Evolutionary conservation across 1,140 invertebrate species (phyloP), one percentile per base, ranked within the genome.

Genomic region (Helicoverpa armigera): DNA sequence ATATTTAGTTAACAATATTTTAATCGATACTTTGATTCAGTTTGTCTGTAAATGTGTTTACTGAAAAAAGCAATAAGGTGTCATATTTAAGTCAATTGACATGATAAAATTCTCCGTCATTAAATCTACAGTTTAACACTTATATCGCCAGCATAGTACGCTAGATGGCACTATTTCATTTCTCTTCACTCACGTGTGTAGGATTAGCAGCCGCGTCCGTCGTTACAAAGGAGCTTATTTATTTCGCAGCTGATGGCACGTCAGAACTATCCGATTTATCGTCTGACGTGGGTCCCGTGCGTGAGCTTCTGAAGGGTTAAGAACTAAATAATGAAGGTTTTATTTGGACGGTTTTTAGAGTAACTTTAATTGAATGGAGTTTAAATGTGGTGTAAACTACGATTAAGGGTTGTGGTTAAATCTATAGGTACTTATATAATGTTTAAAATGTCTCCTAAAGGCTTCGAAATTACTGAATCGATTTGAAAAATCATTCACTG

Each of bases 191-290:
- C 54, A 70, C 58, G 54, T 61, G 35, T 61, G 48, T 50, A n/a
- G 35, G 73, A 75, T 75, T 75, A 75, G 61, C 35, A 5, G 35
- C 35, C 35, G 9, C 16, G 18, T 14, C 58, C 73, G 73, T 75
- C 72, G 35, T 61, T 50, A 75, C 73, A 75, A 75, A 75, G 73
- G 43, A 50, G 73, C 73, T 75, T 75, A 75, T 61, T 60, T 61
- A 43, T 56, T 75, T 23, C 73, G 7, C 56, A 43, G 35, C 48
- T 75, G 73, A 75, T 18, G 69, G 58, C 54, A 61, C 43, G 73
- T 75, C 73, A 75, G 53, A 75, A 75, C 73, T 75, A 75, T 75
- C 31, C 73, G 56, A 75, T 75, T 75, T 75, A 61, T 75, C 10
- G 31, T 48, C 29, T 75, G 73, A 75, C 53, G 58, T 63, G 58